Base-by-base conservation (phyloP, 1,140 invertebrate genomes). In the Copidosoma floridanum region DNA sequence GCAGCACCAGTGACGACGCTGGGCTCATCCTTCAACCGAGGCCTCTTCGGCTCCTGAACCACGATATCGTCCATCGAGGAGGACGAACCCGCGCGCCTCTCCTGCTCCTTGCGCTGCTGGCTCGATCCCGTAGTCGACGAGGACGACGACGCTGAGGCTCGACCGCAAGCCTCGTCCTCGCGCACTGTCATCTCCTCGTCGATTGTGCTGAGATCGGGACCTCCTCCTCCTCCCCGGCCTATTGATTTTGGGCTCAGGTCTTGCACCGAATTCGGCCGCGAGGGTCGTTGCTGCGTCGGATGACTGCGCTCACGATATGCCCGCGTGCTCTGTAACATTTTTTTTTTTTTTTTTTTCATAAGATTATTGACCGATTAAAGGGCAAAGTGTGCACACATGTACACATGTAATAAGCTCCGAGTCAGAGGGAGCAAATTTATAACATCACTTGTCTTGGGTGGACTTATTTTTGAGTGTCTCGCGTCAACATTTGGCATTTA, bases 171-270 rank as follows among this genome's bases (percentile, higher is more conserved):
- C 0, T 77, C 74, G 21, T 71, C 68, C 20, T 77, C 74, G n/a
- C 71, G 71, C 21, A 70, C 64, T 18, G 65, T 53, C 56, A 68
- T 66, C 47, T 51, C 62, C 38, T 23, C 38, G 12, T 46, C 58
- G 12, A 44, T 52, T 48, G 8, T 8, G 8, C n/a, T n/a, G n/a
- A n/a, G n/a, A n/a, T 50, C 16, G 44, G 23, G n/a, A 53, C 57
- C 24, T 61, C 32, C 12, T 61, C 50, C 12, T 46, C 26, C 55
- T 0, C 18, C 26, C 0, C 23, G 44, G 1, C 20, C 16, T 21
- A 11, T 3, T 1, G 64, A 59, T 29, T 75, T 77, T 16, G 76
- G 77, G 64, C 78, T 79, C 26, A 71, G 65, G 11, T 76, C 75
- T 32, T 70, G 72, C 11, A 65, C 61, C 6, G 68, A 68, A 41